Conservation (phyloP, 2,113 vertebrate genomes). For the Peromyscus polionotus region DNA sequence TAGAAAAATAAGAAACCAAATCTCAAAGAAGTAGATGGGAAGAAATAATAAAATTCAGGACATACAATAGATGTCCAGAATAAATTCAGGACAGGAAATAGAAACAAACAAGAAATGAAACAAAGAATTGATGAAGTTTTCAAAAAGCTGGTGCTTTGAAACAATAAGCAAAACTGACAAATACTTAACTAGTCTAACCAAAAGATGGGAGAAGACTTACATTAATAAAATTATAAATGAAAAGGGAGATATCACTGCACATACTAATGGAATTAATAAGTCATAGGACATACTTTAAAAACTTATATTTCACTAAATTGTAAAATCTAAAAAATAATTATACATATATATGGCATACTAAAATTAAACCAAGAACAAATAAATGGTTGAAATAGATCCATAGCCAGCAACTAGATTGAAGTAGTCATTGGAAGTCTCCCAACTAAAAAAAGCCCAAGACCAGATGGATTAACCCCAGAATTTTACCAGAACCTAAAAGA, state of each 20-base stretch:
- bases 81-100: background rate
- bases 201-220: background rate
- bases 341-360: background rate
- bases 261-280: background rate
- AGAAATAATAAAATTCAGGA: background rate
- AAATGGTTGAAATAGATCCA: background rate
- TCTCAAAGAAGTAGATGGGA: background rate
- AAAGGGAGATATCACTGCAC: background rate
- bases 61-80: background rate
- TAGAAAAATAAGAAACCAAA: background rate
- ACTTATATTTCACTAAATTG: background rate
- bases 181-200: background rate
- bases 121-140: background rate
- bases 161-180: background rate
- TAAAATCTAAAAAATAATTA: background rate
- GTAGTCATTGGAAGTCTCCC: background rate
- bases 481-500: background rate
- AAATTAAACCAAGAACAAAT: background rate
- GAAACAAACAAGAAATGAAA: background rate
- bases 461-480: background rate
- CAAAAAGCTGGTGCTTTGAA: background rate
- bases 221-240: background rate
- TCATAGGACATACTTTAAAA: background rate
- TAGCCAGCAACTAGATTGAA: background rate
- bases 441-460: background rate